Conservation (phyloP, 2,888 invertebrate species). For the Podotricha telesiphe region DNA sequence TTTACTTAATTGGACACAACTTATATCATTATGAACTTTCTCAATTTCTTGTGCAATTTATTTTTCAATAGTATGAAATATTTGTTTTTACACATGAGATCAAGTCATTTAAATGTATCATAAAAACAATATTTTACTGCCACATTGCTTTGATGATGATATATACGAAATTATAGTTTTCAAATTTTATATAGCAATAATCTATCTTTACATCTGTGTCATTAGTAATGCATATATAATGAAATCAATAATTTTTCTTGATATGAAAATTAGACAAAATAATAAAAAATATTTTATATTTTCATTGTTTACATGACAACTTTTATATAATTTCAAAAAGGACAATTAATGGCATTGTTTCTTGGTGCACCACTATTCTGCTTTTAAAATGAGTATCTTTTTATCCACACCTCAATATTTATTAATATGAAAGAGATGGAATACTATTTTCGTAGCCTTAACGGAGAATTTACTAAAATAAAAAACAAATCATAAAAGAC, state of each 20-base stretch:
- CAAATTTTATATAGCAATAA: constrained; percentile 40
- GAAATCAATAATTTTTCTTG: background rate
- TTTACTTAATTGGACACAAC: constrained; percentile 35
- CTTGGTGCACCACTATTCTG: too few species aligned
- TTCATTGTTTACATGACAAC: too few species aligned
- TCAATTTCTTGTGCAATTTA: constrained; percentile 37
- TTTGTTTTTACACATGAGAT: constrained; percentile 32
- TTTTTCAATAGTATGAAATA: constrained; percentile 11
- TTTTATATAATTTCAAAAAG: too few species aligned
- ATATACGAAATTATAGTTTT: constrained; percentile 38
- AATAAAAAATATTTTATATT: too few species aligned
- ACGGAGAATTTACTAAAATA: background rate
- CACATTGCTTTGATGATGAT: constrained; percentile 19
- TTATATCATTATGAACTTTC: constrained; percentile 24
- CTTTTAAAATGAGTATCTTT: too few species aligned
- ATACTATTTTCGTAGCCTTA: background rate
- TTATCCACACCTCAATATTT: background rate
- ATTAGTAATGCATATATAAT: constrained; percentile 27
- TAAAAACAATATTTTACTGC: constrained; percentile 15
- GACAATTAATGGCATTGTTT: too few species aligned
- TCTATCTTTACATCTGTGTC: constrained; percentile 27
- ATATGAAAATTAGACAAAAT: background rate
- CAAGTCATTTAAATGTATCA: constrained; percentile 20
- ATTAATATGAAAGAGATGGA: background rate
- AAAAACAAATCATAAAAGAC: background rate